Evolutionary conservation across 37 sponge, comb jelly and placozoan genomes (phyloP), one percentile per base, ranked within the genome.

Genomic region (Bolinopsis microptera): DNA sequence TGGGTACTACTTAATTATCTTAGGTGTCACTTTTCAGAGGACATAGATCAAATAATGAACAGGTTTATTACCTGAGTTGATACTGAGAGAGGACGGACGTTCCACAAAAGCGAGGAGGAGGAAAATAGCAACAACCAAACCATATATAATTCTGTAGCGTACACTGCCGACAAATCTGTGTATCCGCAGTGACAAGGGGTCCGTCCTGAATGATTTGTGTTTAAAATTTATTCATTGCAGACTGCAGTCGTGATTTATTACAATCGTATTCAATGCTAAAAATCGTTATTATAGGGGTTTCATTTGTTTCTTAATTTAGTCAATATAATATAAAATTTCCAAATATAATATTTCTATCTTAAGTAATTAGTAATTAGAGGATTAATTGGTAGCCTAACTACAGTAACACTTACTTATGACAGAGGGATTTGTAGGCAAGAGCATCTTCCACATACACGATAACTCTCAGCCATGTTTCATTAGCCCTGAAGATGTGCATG

Each of bases 401-500:
- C n/a, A n/a, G n/a, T n/a, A 48, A 18, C 5, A 48, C 61, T 22
- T 86, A 86, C 90, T 38, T 86, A 38, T 86, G 90, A 24, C 41
- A 40, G 0, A 86, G 61, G 27, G 90, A 86, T n/a, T 86, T 86
- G 48, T 86, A 86, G 40, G 41, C 3, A 13, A 86, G 90, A 27
- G 90, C 90, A 40, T 86, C 30, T 40, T 86, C 90, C 0, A 86
- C 39, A 27, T 86, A 86, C 9, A 86, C 90, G 3, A 86, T 27
- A 18, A 48, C 90, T 41, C 90, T 38, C 8, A 86, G 61, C 34
- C 41, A 41, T 28, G 30, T 24, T 38, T 86, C 90, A 30, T 41
- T 86, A 24, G 90, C 18, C 39, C 41, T 26, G 48, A 86, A 34
- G 13, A 41, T 8, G 1, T 33, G 61, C 90, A 86, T 86, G 74